Evolutionary conservation across 1,140 invertebrate genomes (phyloP), one percentile per base, ranked within the genome.

Genomic region (Cyclina sinensis): DNA sequence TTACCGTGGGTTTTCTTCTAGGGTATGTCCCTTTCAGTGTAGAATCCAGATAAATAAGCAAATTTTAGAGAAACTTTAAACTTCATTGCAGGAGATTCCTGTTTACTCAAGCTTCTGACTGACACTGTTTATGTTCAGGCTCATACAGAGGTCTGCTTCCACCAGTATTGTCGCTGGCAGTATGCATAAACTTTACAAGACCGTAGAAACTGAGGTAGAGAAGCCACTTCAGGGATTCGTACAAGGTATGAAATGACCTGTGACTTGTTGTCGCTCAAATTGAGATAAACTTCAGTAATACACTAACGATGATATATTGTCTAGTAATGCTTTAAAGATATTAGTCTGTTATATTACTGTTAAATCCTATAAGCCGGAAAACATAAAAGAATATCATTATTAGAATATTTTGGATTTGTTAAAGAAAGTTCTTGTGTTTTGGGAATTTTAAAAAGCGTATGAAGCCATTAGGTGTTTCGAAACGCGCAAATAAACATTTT

Each of bases 181-280:
- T 27, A 74, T 74, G 70, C 37, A 74, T 46, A 46, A 27, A 43
- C 39, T 78, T 5, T 32, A 57, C 30, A 78, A 54, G 27, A 51
- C 74, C 12, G 54, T 78, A 51, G 46, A 78, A 7, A 51, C 11
- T n/a, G 74, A 78, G 46, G 48, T 78, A 35, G 43, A 78, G 24
- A 12, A 57, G 16, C 74, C 74, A 5, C 27, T 54, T 21, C 24
- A n/a, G 9, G 74, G 74, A 35, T 9, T 43, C 32, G 74, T 78
- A 0, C 54, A 51, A 51, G 74, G 74, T 78, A 78, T 35, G 74
- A 2, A 12, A 11, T 24, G 18, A 73, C 35, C 7, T 27, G 12
- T 30, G 9, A n/a, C n/a, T n/a, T 21, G 32, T n/a, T 21, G 11
- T 68, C 32, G 11, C 3, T 30, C 14, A 5, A 7, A 21, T 68